phyloP scores from a whole-genome alignment of 2,797 vertebrate species.

The Acridotheres tristis region DNA sequence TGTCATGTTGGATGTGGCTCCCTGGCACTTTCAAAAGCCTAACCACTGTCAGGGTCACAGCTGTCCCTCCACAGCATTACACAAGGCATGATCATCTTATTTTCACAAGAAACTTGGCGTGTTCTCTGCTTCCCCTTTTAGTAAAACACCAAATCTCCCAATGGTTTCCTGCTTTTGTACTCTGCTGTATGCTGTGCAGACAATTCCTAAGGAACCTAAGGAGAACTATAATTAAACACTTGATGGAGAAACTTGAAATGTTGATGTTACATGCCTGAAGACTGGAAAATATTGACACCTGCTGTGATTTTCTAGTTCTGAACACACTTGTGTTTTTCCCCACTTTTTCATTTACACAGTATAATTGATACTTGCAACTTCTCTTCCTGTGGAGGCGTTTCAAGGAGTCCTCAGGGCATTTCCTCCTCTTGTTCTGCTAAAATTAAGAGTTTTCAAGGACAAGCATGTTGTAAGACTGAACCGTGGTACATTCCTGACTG shows the following conservation, averaged over 20 bases:
- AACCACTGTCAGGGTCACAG: background rate
- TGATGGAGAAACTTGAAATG: background rate
- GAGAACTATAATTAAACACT: background rate
- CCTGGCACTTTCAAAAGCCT: background rate
- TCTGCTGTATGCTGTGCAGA: background rate
- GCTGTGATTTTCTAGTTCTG: background rate
- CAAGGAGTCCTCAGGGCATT: background rate
- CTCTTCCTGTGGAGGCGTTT: background rate
- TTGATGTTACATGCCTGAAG: background rate
- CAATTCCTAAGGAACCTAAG: background rate
- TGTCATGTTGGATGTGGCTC: background rate
- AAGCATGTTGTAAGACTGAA: background rate
- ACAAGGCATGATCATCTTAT: accelerated
- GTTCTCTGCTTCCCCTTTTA: background rate
- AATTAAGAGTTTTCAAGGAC: background rate
- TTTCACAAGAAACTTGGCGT: background rate
- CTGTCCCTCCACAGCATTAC: background rate
- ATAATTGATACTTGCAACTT: background rate
- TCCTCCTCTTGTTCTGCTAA: constrained; percentile 8
- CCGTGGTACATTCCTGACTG: background rate
- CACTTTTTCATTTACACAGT: background rate
- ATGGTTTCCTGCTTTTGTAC: constrained; percentile 15
- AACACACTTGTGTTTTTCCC: background rate
- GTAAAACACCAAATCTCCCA: background rate
- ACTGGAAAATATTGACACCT: constrained; percentile 15